These are phyloP conservation scores for Seriola aureovittata DNA, from an alignment of 2,113 vertebrate species.

Conservation along the genomic window DNA sequence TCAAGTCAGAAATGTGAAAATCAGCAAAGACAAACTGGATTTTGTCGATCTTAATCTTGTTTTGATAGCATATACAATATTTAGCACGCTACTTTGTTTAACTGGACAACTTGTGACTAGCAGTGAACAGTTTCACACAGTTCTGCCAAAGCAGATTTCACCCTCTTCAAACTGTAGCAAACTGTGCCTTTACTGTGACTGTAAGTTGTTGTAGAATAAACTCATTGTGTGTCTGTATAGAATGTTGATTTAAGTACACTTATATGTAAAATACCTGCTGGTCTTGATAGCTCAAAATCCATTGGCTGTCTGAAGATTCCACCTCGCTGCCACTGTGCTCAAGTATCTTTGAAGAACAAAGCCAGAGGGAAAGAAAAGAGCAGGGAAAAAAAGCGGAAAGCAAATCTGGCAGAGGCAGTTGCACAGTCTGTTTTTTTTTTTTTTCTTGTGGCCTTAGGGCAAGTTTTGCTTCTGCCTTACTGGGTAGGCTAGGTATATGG, in stretches of 20 bases:
- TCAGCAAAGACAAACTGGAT: conserved; percentile 49
- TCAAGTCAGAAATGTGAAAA: conserved; percentile 35
- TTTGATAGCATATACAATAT: conserved; percentile 42
- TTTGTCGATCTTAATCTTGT: conserved; percentile 30
- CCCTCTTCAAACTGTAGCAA: conserved; percentile 10
- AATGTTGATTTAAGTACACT: conserved; percentile 23
- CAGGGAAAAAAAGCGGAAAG: conserved; percentile 68
- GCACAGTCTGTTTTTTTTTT: conserved; percentile 65
- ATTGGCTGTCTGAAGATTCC: conserved; percentile 54
- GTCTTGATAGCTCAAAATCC: conserved; percentile 53
- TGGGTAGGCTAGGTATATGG: conserved; percentile 65
- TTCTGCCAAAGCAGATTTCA: conserved; percentile 25
- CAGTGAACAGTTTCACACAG: conserved; percentile 1
- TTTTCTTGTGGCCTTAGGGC: conserved; percentile 70
- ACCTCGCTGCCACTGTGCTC: conserved; percentile 64
- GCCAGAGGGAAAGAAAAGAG: conserved; percentile 74
- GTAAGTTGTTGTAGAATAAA: conserved; percentile 32
- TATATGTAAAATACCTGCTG: conserved; percentile 53
- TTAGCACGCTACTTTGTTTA: conserved; percentile 48
- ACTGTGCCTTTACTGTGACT: neutral
- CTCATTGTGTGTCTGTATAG: conserved; percentile 19
- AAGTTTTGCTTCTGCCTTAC: conserved; percentile 76
- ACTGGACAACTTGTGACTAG: conserved; percentile 55
- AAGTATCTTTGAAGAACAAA: conserved; percentile 81
- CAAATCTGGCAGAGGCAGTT: conserved; percentile 74